A percentile compares a stretch with the other conserved stretches of the same genome.
phyloP scores from a whole-genome alignment of 2,888 invertebrate genomes.

The Tipula confusa region DNA sequence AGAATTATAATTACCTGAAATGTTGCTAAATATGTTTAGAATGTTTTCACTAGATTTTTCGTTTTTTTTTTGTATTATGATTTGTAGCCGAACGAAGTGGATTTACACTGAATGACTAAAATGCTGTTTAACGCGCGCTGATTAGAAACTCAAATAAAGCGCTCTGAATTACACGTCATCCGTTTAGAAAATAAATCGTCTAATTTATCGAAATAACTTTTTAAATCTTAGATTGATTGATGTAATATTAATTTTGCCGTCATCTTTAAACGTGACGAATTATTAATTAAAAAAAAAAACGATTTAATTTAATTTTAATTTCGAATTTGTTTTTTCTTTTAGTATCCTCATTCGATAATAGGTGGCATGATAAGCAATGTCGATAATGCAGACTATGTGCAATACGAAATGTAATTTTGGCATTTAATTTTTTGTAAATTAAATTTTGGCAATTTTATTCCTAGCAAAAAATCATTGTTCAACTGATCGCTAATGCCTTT shows the following conservation, averaged over 20 bases:
- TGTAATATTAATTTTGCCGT: not conserved
- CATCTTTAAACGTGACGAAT: not conserved
- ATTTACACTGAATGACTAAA: slow-evolving; percentile 3
- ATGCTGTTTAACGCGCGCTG: slow-evolving; percentile 20
- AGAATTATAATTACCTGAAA: slow-evolving; percentile 25
- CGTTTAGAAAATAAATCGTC: not conserved
- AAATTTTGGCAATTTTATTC: not conserved
- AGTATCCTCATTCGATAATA: not conserved
- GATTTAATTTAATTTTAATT: not conserved
- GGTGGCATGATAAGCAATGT: not conserved
- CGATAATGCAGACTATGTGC: not conserved
- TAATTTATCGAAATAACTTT: not conserved
- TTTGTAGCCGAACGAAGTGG: not conserved
- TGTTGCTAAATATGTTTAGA: not conserved
- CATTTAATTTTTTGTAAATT: not conserved
- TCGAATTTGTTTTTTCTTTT: not conserved
- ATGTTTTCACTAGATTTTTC: not conserved
- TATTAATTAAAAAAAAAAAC: not conserved
- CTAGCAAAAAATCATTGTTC: not conserved
- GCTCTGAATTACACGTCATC: slow-evolving; percentile 12
- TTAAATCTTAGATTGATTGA: not conserved
- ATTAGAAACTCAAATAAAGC: slow-evolving; percentile 1
- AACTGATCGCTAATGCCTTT: not conserved
- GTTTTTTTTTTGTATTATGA: not conserved
- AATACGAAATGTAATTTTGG: not conserved